These are phyloP conservation scores for Syrista parreyssii DNA, from an alignment of 2,888 invertebrate genomes.

Conservation along the genomic window DNA sequence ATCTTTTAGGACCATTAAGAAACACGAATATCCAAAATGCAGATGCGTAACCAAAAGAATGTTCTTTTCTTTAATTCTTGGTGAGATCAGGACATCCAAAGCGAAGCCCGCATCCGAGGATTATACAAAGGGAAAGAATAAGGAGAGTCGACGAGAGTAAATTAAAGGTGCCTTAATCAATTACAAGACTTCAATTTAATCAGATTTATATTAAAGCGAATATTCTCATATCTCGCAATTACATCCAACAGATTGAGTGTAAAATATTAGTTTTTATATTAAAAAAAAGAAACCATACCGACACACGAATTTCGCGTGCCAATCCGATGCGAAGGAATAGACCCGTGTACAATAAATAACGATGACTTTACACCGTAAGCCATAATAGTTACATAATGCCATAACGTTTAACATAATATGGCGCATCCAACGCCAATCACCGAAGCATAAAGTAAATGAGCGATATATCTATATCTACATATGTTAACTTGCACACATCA, in stretches of 20 bases:
- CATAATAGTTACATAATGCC: constrained; percentile 65
- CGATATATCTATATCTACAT: constrained; percentile 13
- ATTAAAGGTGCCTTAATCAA: not conserved
- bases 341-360: constrained; percentile 53
- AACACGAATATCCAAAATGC: not conserved
- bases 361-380: constrained; percentile 50
- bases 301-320: not conserved
- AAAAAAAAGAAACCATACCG: not conserved
- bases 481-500: not conserved
- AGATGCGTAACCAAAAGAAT: not conserved
- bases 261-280: not conserved
- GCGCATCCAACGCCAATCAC: constrained; percentile 23
- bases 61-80: not conserved
- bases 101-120: not conserved
- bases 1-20: not conserved
- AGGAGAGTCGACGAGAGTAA: not conserved
- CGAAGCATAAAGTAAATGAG: constrained; percentile 31
- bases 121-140: not conserved
- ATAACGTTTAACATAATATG: constrained; percentile 58
- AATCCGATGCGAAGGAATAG: not conserved
- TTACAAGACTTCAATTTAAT: not conserved
- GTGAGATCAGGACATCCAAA: not conserved
- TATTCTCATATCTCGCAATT: not conserved
- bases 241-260: not conserved
- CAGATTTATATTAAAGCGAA: not conserved